Base-by-base conservation (phyloP, 1,140 invertebrate species). In the Eufriesea mexicana region DNA sequence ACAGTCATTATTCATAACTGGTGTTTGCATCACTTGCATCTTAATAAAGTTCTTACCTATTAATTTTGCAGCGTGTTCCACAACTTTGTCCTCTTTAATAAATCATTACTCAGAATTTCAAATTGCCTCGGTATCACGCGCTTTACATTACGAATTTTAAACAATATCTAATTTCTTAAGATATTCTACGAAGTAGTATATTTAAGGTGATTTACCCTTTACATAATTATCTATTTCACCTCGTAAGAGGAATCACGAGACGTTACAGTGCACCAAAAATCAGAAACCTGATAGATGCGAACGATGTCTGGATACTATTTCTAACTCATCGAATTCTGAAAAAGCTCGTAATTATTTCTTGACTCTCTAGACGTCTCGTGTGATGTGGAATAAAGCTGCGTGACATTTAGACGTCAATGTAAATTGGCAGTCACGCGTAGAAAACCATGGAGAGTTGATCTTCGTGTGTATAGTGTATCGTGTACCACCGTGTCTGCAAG, bases 391-490 rank as follows among this genome's bases (percentile, higher is more conserved):
- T 18, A 42, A 59, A 54, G 28, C 20, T 57, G 12, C 10, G 54
- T 59, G 71, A 84, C 81, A 78, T 59, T 85, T 64, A 67, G 81
- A 85, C 28, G 18, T 68, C n/a, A 49, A 45, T 47, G 68, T 72
- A 66, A 28, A 71, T 70, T 45, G 83, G 83, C 57, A 81, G 74
- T 45, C 70, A n/a, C 23, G 28, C 16, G 23, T 77, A 23, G 23
- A 51, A 54, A 18, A 67, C 62, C 66, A 42, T 18, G n/a, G 55
- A 42, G 83, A 84, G 82, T 84, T 70, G 66, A 84, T 75, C 73
- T 61, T 83, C 74, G 73, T 45, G 77, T 72, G 47, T 74, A 77
- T 57, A 23, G 20, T 71, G 47, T 62, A 84, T 78, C 47, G 28
- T 18, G 20, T 49, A 23, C 54, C n/a, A 73, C 35, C 54, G 64